A percentile compares a stretch with the other conserved stretches of the same genome.
These are phyloP conservation scores for Priocnemis perturbator DNA, from an alignment of 2,888 invertebrate species.

Conservation along the genomic window DNA sequence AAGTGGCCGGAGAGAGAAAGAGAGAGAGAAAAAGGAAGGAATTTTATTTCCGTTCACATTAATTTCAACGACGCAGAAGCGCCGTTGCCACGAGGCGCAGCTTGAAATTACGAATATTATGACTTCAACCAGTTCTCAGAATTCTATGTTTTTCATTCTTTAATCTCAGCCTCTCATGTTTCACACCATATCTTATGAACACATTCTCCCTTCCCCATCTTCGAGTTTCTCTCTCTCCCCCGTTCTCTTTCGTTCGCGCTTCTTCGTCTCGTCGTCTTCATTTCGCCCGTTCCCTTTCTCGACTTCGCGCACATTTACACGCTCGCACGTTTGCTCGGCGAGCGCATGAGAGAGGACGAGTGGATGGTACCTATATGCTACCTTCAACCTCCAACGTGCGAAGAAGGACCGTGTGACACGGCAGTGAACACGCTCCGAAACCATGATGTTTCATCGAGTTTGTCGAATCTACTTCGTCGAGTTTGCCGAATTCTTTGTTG, in stretches of 20 bases:
- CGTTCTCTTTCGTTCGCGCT: slow-evolving; percentile 25
- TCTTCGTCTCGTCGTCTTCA: neutral
- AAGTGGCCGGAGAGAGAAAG: slow-evolving; percentile 19
- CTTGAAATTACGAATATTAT: slow-evolving; percentile 74
- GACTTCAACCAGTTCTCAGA: slow-evolving; percentile 74
- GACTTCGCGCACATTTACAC: neutral
- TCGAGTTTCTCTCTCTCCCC: slow-evolving; percentile 14
- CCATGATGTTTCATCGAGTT: too few species aligned
- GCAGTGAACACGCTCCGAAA: neutral
- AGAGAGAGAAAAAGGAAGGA: slow-evolving; percentile 32
- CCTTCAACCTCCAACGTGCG: slow-evolving; percentile 3
- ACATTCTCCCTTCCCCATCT: slow-evolving; percentile 32
- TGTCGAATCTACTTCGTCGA: too few species aligned
- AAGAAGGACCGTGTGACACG: slow-evolving; percentile 5
- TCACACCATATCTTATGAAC: slow-evolving; percentile 68
- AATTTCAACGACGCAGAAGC: slow-evolving; percentile 61
- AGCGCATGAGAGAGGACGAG: slow-evolving; percentile 8
- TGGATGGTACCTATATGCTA: slow-evolving; percentile 3
- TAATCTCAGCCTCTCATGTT: slow-evolving; percentile 74
- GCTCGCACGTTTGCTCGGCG: neutral
- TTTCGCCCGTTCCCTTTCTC: neutral
- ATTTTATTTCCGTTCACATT: slow-evolving; percentile 65
- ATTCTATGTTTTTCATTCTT: slow-evolving; percentile 75
- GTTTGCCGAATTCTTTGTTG: too few species aligned
- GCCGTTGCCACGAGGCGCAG: slow-evolving; percentile 52